Percentiles rank a stretch among this genome's conserved stretches.
phyloP scores from a whole-genome alignment of 2,113 vertebrate species.

The Corapipo altera region DNA sequence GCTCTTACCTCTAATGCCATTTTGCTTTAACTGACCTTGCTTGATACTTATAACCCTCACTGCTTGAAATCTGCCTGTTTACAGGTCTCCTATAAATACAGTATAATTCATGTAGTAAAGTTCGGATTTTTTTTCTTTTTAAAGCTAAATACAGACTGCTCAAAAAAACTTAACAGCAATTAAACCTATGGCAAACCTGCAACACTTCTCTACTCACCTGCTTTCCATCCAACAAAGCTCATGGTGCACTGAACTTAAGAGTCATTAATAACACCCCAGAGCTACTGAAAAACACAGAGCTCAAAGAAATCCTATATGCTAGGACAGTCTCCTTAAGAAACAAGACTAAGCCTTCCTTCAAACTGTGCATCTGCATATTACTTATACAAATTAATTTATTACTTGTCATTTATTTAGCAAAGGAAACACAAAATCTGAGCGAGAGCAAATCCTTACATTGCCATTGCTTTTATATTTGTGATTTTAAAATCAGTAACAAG shows the following conservation, averaged over 20 bases:
- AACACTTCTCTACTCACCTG: background rate
- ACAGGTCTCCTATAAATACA: background rate
- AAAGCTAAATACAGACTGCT: background rate
- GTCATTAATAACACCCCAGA: background rate
- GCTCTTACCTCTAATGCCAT: background rate
- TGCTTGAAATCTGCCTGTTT: background rate
- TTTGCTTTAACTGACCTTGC: background rate
- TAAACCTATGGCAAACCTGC: background rate
- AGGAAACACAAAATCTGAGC: background rate
- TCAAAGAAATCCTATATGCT: background rate
- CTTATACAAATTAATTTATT: background rate
- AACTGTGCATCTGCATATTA: background rate
- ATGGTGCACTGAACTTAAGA: fast-evolving
- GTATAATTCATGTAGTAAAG: background rate
- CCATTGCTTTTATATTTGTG: background rate
- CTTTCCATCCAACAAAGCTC: background rate
- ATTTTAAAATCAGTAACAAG: background rate
- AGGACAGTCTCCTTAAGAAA: background rate
- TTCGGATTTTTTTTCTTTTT: background rate
- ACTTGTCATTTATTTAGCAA: background rate
- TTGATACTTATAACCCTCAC: background rate
- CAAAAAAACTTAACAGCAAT: background rate
- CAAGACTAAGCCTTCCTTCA: background rate
- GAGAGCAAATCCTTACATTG: fast-evolving
- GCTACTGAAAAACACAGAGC: background rate